Conservation (phyloP, 1,140 invertebrate genomes). For the Coboldia fuscipes region DNA sequence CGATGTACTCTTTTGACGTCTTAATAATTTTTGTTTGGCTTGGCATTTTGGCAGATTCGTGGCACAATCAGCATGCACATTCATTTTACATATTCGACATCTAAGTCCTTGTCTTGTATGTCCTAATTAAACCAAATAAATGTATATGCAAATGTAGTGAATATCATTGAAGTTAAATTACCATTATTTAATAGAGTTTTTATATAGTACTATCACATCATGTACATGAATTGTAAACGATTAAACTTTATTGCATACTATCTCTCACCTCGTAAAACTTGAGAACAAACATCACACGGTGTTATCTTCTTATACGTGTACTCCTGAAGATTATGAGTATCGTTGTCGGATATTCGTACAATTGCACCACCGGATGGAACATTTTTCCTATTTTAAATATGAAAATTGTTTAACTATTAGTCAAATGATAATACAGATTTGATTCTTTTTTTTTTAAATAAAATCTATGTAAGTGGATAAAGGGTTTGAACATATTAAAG, state of each 20-base stretch:
- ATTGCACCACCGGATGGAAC: slow-evolving; percentile 37
- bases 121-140: slow-evolving; percentile 27
- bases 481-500: too few species aligned
- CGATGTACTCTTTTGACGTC: slow-evolving; percentile 69
- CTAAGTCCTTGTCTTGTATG: slow-evolving; percentile 81
- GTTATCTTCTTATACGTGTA: slow-evolving; percentile 92
- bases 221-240: not conserved
- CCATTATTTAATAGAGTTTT: not conserved
- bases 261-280: slow-evolving; percentile 63
- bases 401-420: too few species aligned
- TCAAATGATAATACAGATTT: too few species aligned
- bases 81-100: slow-evolving; percentile 76
- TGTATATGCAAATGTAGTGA: not conserved
- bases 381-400: too few species aligned
- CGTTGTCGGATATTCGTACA: slow-evolving; percentile 33
- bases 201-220: not conserved
- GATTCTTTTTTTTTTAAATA: too few species aligned
- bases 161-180: not conserved
- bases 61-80: slow-evolving; percentile 77
- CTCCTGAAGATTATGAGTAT: slow-evolving; percentile 70
- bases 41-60: slow-evolving; percentile 58
- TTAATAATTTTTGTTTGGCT: slow-evolving; percentile 57
- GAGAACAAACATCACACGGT: slow-evolving; percentile 80
- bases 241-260: not conserved
- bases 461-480: too few species aligned